phyloP scores from a whole-genome alignment of 2,888 invertebrate species.

The Dasypogon diadema region DNA sequence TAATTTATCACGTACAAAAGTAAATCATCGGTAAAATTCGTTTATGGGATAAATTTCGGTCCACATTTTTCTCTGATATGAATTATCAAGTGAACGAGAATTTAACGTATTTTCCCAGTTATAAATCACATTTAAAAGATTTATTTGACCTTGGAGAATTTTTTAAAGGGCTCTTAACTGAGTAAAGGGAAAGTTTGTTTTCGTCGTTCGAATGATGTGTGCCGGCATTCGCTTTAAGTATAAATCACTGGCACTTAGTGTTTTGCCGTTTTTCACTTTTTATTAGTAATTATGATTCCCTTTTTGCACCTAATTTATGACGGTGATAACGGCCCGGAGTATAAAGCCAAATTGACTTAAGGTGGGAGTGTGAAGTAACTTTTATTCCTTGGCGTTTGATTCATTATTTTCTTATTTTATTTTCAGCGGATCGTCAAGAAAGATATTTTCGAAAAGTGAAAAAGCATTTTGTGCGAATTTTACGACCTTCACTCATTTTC shows the following conservation, averaged over 20 bases:
- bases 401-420: too few relatives aligned
- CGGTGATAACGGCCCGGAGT: background rate
- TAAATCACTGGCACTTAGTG: slow-evolving; percentile 31
- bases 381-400: too few relatives aligned
- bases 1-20: slow-evolving; percentile 50
- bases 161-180: slow-evolving; percentile 16
- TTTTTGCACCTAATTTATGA: slow-evolving; percentile 19
- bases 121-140: slow-evolving; percentile 39
- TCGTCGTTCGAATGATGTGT: slow-evolving; percentile 13
- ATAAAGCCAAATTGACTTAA: too few relatives aligned
- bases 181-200: slow-evolving; percentile 28
- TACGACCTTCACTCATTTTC: too few relatives aligned
- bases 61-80: slow-evolving; percentile 48
- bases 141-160: slow-evolving; percentile 50
- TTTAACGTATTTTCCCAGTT: slow-evolving; percentile 44
- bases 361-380: too few relatives aligned
- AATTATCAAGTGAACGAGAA: slow-evolving; percentile 45
- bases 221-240: slow-evolving; percentile 6
- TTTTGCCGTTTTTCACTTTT: slow-evolving; percentile 24
- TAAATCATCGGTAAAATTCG: slow-evolving; percentile 50
- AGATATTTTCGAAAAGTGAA: too few relatives aligned
- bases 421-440: too few relatives aligned
- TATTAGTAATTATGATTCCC: slow-evolving; percentile 31
- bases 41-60: slow-evolving; percentile 49
- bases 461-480: too few relatives aligned